Evolutionary conservation across 2,888 invertebrate genomes (phyloP).

Genomic region (Drosophila recens): DNA sequence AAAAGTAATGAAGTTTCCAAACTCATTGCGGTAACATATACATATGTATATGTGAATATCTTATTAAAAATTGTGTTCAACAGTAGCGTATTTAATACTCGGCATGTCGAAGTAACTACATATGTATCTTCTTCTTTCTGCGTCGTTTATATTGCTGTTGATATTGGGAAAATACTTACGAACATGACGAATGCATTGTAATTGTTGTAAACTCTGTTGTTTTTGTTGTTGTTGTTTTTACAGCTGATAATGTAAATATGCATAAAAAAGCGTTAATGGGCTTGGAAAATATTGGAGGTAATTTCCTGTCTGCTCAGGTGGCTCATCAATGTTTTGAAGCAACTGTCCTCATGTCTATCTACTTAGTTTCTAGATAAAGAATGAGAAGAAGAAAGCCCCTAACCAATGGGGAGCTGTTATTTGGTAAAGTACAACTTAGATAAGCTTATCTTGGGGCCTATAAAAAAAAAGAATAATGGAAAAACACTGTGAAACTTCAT

Average conservation of each 20-base stretch:
- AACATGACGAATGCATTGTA: slow-evolving; percentile 51
- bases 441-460: slow-evolving; percentile 12
- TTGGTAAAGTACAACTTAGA: background rate
- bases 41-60: too few species aligned
- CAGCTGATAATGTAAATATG: slow-evolving; percentile 69
- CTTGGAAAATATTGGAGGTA: slow-evolving; percentile 25
- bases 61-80: background rate
- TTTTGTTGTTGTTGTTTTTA: slow-evolving; percentile 32
- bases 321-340: slow-evolving; percentile 9
- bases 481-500: slow-evolving; percentile 7
- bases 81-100: slow-evolving; percentile 25
- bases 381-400: background rate
- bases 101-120: background rate
- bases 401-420: background rate
- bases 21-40: too few species aligned
- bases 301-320: slow-evolving; percentile 46
- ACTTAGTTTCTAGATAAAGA: slow-evolving; percentile 1
- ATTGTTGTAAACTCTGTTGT: slow-evolving; percentile 12
- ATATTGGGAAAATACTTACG: slow-evolving; percentile 42
- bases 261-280: slow-evolving; percentile 54
- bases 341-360: slow-evolving; percentile 3
- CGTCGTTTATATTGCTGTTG: slow-evolving; percentile 38
- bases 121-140: background rate
- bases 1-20: too few species aligned
- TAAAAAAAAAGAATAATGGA: background rate